Base-by-base conservation (phyloP, 2,113 vertebrate genomes). In the Nesogale talazaci region DNA sequence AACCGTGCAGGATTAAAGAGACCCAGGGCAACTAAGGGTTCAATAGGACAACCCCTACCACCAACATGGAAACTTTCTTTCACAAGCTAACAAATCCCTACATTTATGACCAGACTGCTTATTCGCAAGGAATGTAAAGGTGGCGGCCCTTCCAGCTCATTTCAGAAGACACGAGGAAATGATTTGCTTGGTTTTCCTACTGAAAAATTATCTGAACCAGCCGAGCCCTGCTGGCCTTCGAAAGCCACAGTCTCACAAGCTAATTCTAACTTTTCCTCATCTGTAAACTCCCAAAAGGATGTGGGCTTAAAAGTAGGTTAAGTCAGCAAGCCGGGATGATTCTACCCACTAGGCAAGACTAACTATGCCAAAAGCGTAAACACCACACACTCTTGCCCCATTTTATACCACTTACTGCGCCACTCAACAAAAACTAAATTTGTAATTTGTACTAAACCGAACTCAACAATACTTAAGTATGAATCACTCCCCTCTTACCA, bases 401-500 rank as follows among this genome's bases (percentile, higher is more conserved):
- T 34, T 90, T 93, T 75, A 27, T 83, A 92, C 19, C 20, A 56
- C 79, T 89, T 91, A 76, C 93, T 88, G 46, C 61, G 67, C 70
- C 79, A 8, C 9, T 90, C 90, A 76, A 86, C 16, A 84, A 88
- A 86, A 85, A 59, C 57, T 88, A 96, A 94, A 96, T 77, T 70
- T 81, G 77, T 92, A 94, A 86, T 90, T 95, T 84, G 38, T 81
- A 87, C 10, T 92, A 81, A 93, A 76, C 65, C 65, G 95, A 94
- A 96, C 97, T 97, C 70, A 83, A 85, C 94, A 97, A 96, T 94
- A 97, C 98, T 97, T 95, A 75, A 95, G 96, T 38, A 61, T 84
- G 94, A 97, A 97, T 97, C 93, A 94, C 95, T 97, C 86, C 86
- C 31, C 95, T 97, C 96, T 95, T 95, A 94, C 80, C 83, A 95